Evolutionary conservation across 2,888 invertebrate genomes (phyloP), one percentile per base, ranked within the genome.

Genomic region (Drosophila hawaiiensis): DNA sequence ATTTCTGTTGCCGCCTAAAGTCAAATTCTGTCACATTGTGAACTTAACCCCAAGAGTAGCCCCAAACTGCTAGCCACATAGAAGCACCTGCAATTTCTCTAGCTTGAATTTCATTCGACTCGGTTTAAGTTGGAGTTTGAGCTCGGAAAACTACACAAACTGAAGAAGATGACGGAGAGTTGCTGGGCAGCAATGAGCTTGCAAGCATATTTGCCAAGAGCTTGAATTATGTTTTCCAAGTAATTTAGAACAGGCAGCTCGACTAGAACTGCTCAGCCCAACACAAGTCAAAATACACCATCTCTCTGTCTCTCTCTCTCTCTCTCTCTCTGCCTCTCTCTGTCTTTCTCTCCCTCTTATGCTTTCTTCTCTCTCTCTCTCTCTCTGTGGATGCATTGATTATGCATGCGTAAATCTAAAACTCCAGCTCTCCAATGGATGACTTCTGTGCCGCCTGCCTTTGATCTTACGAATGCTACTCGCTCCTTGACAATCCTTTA

Each of bases 391-490:
- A 83, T 86, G 85, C 91, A 90, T 86, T 86, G 91, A 86, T 89
- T 86, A 90, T 86, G 85, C 85, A 86, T 86, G 85, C 91, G 85
- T 86, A 86, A 86, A 81, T 82, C 82, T 76, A 60, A 77, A 86
- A 83, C 73, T 82, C 58, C 61, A 61, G 78, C 43, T 63, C 68
- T 78, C 62, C 78, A 35, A 72, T 72, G 67, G 67, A 47, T 62
- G 68, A 47, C 71, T 68, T 19, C 31, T 37, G 55, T 70, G 47
- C 37, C 66, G 53, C 58, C 69, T 61, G 64, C 76, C 73, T 82
- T 71, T 84, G 89, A 83, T 76, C 83, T 76, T 74, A 60, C 50
- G 68, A 52, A 65, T 53, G 37, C 31, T 28, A 16, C 29, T 22
- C 29, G 54, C 54, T 72, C 54, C 73, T 43, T 59, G 39, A 59